A percentile compares a stretch with the other conserved stretches of the same genome.
Conservation (phyloP, 2,888 invertebrate genomes). For the Hoplodrina ambigua region DNA sequence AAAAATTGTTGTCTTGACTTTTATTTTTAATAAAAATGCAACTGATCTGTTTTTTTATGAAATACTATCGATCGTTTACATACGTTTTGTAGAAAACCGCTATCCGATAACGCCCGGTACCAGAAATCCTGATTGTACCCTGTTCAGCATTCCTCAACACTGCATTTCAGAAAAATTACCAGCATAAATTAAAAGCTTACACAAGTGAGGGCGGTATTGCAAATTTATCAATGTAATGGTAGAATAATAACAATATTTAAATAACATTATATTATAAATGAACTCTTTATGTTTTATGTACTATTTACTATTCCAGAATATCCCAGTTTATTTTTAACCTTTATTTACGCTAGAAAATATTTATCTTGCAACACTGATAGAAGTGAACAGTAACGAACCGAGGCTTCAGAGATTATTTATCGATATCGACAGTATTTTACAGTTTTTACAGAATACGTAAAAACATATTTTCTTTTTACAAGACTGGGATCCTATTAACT, state of each 20-base stretch:
- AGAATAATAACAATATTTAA: not conserved
- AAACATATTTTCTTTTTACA: not conserved
- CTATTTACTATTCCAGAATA: too few relatives aligned
- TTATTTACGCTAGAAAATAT: not conserved
- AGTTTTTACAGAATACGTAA: too few relatives aligned
- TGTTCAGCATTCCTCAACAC: not conserved
- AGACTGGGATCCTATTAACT: not conserved
- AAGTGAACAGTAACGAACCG: not conserved
- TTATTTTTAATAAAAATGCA: constrained; percentile 13
- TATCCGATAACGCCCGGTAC: not conserved
- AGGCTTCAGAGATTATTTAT: not conserved
- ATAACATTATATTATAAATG: not conserved
- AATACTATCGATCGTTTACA: too few relatives aligned
- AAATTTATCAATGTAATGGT: not conserved
- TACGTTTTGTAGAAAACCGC: too few relatives aligned
- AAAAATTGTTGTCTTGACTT: constrained; percentile 35
- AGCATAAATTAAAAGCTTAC: constrained; percentile 6
- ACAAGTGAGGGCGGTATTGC: constrained; percentile 30
- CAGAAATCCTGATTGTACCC: not conserved
- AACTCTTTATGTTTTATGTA: too few relatives aligned
- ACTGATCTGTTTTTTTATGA: too few relatives aligned
- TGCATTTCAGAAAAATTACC: constrained; percentile 3
- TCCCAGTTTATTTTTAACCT: not conserved
- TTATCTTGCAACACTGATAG: constrained; percentile 33
- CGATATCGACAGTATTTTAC: constrained; percentile 32